Base-by-base conservation (phyloP, 92 coral and sea anemone species). In the Bergia puertoricense region DNA sequence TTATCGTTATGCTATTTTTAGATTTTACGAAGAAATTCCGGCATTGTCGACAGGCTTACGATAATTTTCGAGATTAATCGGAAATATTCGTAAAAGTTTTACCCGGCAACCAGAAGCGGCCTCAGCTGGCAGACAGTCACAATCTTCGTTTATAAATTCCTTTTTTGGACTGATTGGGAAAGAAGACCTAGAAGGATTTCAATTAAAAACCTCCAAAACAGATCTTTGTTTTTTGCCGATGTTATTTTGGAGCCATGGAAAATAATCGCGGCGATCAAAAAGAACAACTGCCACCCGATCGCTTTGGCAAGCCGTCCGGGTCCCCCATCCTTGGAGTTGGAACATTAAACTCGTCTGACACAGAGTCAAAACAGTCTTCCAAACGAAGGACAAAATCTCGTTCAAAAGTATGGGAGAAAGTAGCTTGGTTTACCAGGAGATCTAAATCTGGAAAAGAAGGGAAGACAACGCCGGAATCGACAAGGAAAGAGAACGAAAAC, bases 401-500 rank as follows among this genome's bases (percentile, higher is more conserved):
- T 41, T 93, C 98, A 9, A 92, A 92, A 81, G 99, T 96, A 54
- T 96, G 98, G 99, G 98, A 95, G 82, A 96, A 94, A 69, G 98
- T 96, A 0, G 92, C 92, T 66, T 96, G 99, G 99, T 95, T 96
- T 80, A 95, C 99, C 10, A 89, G 92, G 76, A 93, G 90, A 82
- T 81, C 94, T 1, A 96, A 91, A 79, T 82, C 88, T 38, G 94
- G 82, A 0, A 95, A 95, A 85, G 94, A 91, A 43, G 93, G 90
- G 40, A 92, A 93, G 79, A 36, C 54, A 48, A 81, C 88, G 40
- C 88, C 85, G 11, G 85, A 71, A 73, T 81, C 76, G 41, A 42
- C 81, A 66, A 81, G 79, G 77, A 92, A 92, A 86, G 90, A 38
- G 14, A 66, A 82, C 23, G 67, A 67, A 44, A 86, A 36, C n/a